phyloP scores from a whole-genome alignment of 2,888 invertebrate genomes.

The Drosophila tripunctata region DNA sequence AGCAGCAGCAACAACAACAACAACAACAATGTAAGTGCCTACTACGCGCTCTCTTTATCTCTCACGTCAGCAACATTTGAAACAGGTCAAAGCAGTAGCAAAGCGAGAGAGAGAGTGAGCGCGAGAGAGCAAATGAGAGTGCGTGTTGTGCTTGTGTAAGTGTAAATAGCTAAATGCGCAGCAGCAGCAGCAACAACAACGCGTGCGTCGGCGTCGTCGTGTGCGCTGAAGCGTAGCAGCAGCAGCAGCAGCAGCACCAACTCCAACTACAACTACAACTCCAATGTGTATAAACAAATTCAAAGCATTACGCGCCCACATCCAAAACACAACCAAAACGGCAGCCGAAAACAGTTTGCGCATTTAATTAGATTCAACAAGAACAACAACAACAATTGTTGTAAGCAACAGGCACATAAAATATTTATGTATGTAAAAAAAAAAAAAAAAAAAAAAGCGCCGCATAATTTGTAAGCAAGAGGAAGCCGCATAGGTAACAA shows the following conservation, averaged over 20 bases:
- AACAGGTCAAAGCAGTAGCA: slow-evolving; percentile 32
- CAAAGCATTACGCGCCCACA: slow-evolving; percentile 68
- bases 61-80: slow-evolving; percentile 54
- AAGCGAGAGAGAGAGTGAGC: not conserved
- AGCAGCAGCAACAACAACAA: not conserved
- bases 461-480: slow-evolving; percentile 70
- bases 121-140: slow-evolving; percentile 17
- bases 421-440: slow-evolving; percentile 64
- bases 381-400: slow-evolving; percentile 26
- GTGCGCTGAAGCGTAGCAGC: slow-evolving; percentile 68
- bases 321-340: slow-evolving; percentile 63
- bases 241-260: slow-evolving; percentile 32
- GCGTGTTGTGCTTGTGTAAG: slow-evolving; percentile 48
- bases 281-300: slow-evolving; percentile 71
- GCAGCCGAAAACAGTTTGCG: slow-evolving; percentile 58
- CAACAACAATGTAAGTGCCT: not conserved
- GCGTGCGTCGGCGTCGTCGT: slow-evolving; percentile 61
- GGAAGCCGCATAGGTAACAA: slow-evolving; percentile 38
- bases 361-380: slow-evolving; percentile 71
- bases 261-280: slow-evolving; percentile 23
- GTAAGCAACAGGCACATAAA: slow-evolving; percentile 57
- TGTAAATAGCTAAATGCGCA: slow-evolving; percentile 45
- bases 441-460: slow-evolving; percentile 35
- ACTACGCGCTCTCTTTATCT: not conserved
- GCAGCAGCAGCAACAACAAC: slow-evolving; percentile 27